Base-by-base conservation (phyloP, 1,140 invertebrate genomes). In the Neelides sp. region DNA sequence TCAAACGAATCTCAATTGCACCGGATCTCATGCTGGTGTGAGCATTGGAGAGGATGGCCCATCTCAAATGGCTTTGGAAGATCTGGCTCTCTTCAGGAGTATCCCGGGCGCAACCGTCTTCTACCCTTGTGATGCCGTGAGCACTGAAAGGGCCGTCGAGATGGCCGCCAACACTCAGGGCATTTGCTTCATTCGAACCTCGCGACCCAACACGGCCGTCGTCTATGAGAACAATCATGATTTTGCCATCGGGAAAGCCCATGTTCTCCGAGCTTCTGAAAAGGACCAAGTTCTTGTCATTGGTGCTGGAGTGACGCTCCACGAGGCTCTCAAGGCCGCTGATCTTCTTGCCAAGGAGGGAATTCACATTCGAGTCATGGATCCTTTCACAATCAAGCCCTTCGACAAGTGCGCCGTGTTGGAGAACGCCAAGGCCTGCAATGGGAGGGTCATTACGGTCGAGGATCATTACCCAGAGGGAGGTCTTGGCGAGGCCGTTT, bases 11-110 rank as follows among this genome's bases (percentile, higher is more conserved):
- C 82, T 93, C 1, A 99, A 98, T 68, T 92, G 96, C 67, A 86
- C 78, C 57, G 79, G 79, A 12, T 97, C 94, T 7, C 95, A 98
- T 71, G 91, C 85, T 68, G 95, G 95, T 48, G 80, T 97, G 23
- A 94, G 89, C 59, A 88, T 88, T 65, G 90, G 91, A 42, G 92
- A 96, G 69, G 94, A 98, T 73, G 95, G 95, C 4, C 94, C 95
- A n/a, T 94, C 88, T 42, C 95, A 99, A 73, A 99, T 99, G 96
- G 96, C 88, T 36, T 71, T 99, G 0, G 96, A 99, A 72, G 96
- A 99, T 69, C 69, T 99, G 32, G 87, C 91, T 1, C 78, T 98
- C 76, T 99, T 99, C 77, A 77, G 95, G 44, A 67, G 82, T 10
- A 79, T 99, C 57, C 92, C 94, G 30, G 82, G 83, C 36, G 78